Evolutionary conservation across 2,888 invertebrate species (phyloP), one percentile per base, ranked within the genome.

Genomic region (Drosophila aldrichi): DNA sequence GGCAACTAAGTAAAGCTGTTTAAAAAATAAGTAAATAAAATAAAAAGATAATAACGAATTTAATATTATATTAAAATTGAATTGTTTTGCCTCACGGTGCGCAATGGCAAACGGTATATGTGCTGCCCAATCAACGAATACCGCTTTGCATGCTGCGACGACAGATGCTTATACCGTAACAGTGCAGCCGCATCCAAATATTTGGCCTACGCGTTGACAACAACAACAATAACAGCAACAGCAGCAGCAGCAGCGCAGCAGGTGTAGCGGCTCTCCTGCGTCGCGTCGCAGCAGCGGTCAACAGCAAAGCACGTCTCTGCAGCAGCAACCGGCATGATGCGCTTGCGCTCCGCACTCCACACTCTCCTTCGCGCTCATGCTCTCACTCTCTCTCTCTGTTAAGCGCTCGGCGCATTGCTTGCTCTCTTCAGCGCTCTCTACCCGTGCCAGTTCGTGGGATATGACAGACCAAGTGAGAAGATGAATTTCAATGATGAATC

Each of bases 181-280:
- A 71, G 60, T 60, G 56, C 60, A 70, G 56, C 44, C 67, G 67
- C 85, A 58, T 82, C 73, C 64, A 82, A 83, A 86, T 82, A 82
- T 83, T 86, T 85, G 89, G 88, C 88, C 86, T 88, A 83, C 82
- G 88, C 82, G 86, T 73, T 82, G 82, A 68, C 70, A 82, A 69
- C 67, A 70, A 44, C 51, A 67, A 46, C 34, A 64, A 29, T 48
- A 63, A 8, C 7, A 20, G 22, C 49, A 10, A 25, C 10, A 32
- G 32, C n/a, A 22, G 20, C 41, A 36, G 20, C 36, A 48, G 16
- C 49, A 80, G 38, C 52, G 64, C 46, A 68, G 55, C 60, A 64
- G 38, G 29, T 41, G 51, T 14, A 41, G 43, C 34, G 43, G 29
- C 51, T 68, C 68, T 63, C 56, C 49, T 54, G 43, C 55, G 61